Evolutionary conservation across 1,140 invertebrate species (phyloP).

Genomic region (Eumaeus atala): DNA sequence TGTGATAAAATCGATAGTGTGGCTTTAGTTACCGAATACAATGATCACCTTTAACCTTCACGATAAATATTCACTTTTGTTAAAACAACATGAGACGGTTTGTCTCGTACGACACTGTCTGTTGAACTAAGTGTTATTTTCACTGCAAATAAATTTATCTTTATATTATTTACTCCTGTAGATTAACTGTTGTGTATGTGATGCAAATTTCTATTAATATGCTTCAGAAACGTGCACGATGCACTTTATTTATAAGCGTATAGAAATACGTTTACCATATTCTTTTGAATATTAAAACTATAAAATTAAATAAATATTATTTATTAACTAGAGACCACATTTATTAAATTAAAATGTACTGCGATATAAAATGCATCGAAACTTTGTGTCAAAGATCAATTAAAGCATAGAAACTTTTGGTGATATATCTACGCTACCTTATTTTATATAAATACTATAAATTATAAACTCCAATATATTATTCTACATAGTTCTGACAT

Average conservation of each 20-base stretch:
- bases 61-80: not conserved
- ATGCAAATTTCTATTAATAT: slow-evolving; percentile 1
- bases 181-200: slow-evolving; percentile 5
- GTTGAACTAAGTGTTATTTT: slow-evolving; percentile 13
- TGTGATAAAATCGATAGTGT: not conserved
- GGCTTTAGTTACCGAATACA: not conserved
- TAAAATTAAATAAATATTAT: not conserved
- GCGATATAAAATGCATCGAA: too few species aligned
- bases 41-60: not conserved
- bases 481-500: too few species aligned
- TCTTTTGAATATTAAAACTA: not conserved
- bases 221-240: not conserved
- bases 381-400: too few species aligned
- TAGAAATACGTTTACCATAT: not conserved
- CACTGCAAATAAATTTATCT: slow-evolving; percentile 12
- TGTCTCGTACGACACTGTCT: slow-evolving; percentile 8
- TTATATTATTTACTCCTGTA: slow-evolving; percentile 13
- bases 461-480: too few species aligned
- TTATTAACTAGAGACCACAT: not conserved
- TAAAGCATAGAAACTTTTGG: too few species aligned
- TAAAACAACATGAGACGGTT: slow-evolving; percentile 1
- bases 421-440: too few species aligned
- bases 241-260: not conserved
- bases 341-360: too few species aligned
- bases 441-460: too few species aligned